Percentiles rank a stretch among this genome's conserved stretches.
These are phyloP conservation scores for Luehdorfia chinensis DNA, from an alignment of 1,140 invertebrate species.

Conservation along the genomic window DNA sequence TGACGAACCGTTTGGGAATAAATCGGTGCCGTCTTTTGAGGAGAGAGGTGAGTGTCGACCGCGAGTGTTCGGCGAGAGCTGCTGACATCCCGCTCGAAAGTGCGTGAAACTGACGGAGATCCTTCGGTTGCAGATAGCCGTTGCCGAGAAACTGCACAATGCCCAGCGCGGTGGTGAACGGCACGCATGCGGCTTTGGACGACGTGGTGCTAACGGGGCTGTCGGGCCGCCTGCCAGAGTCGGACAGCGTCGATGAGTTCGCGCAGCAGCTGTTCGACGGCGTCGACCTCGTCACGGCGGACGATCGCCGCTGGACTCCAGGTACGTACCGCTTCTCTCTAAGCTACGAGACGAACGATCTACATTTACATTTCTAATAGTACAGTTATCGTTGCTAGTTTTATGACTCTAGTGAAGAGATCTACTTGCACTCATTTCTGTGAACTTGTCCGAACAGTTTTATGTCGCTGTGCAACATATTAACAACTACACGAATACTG, in stretches of 20 bases:
- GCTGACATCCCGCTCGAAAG: no score
- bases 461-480: no score
- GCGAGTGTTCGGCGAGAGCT: neutral
- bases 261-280: conserved; percentile 85
- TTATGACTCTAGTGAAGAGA: no score
- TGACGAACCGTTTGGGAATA: no score
- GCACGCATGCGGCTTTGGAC: conserved; percentile 62
- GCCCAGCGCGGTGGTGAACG: conserved; percentile 55
- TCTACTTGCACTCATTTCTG: no score
- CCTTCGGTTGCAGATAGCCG: conserved; percentile 30
- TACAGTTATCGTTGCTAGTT: no score
- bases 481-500: no score
- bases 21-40: no score
- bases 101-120: neutral
- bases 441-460: no score
- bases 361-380: no score
- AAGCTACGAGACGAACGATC: neutral
- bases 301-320: conserved; percentile 83
- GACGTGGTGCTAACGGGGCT: conserved; percentile 94
- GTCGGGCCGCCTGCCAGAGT: conserved; percentile 93
- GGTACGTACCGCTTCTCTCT: conserved; percentile 26
- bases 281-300: conserved; percentile 92
- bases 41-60: neutral
- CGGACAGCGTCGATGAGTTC: conserved; percentile 92
- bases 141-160: conserved; percentile 22